Conservation (phyloP, 2,113 vertebrate species). For the Callithrix jacchus region DNA sequence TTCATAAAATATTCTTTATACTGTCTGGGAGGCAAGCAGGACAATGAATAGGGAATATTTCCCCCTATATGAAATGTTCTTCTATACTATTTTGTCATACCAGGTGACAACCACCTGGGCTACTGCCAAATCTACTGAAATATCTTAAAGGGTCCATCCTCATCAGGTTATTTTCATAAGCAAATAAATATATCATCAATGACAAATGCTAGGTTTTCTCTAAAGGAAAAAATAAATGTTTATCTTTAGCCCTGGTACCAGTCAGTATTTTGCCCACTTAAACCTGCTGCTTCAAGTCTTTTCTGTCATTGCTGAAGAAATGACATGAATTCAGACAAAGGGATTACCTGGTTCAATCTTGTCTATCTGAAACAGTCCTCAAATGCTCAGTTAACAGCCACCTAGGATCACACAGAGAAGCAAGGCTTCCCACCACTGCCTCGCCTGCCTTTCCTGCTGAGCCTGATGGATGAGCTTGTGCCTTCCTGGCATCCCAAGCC, state of each 20-base stretch:
- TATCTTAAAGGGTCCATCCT: slow-evolving; percentile 42
- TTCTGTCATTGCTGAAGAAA: neutral
- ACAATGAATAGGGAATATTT: neutral
- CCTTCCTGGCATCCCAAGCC: neutral
- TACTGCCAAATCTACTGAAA: slow-evolving; percentile 32
- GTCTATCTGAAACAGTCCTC: neutral
- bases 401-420: neutral
- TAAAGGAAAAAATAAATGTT: neutral
- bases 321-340: neutral
- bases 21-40: neutral
- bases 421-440: neutral
- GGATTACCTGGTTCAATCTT: neutral
- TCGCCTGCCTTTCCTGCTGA: neutral
- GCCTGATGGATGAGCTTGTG: neutral
- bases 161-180: slow-evolving; percentile 20
- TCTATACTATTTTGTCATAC: neutral
- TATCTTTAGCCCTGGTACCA: neutral
- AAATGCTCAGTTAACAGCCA: neutral
- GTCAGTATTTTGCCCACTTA: neutral
- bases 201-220: neutral
- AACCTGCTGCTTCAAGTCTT: neutral
- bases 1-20: neutral
- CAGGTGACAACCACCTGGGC: neutral
- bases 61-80: neutral
- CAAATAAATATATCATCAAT: slow-evolving; percentile 1